Base-by-base conservation (phyloP, 2,888 invertebrate species). In the Oegoconia quadripuncta region DNA sequence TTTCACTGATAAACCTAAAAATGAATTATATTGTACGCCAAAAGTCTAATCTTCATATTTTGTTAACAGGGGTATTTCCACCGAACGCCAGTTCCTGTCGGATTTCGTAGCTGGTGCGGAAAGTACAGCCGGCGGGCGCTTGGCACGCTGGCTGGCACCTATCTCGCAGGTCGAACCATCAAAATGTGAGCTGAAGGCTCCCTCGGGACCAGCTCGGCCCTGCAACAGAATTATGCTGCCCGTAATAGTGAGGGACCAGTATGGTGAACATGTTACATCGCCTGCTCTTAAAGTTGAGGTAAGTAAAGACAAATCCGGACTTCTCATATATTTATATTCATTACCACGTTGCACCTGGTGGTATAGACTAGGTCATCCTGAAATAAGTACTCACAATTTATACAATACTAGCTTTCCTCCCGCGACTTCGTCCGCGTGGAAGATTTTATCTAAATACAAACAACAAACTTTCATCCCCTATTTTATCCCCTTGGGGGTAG, bases 71-170 rank as follows among this genome's bases (percentile, higher is more conserved):
- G 92, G 91, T 51, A 93, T 95, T 64, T 96, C 97, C 16, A 97
- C 97, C 70, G 97, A 98, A 74, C 91, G 96, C 4, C 92, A 96
- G 48, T 98, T 98, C 74, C 90, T 98, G 36, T 92, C 95, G 41
- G 98, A 98, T 72, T 96, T 98, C 70, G 96, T 99, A 34, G 90
- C 92, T 20, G 96, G 97, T 39, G 92, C 93, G 0, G 91, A 94
- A 13, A 95, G 94, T 7, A 90, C 92, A 0, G 95, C 96, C 1
- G 98, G 99, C 1, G 98, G 97, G 3, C 90, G 98, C 37, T 86
- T 99, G 50, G 97, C 98, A 0, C 92, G 95, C 66, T 99, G 98
- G 98, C 83, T 99, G 39, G 96, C 97, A 66, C 97, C 97, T 1
- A 96, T 96, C 60, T 93, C 97, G 16, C 93, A 95, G 51, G 93